phyloP scores from a whole-genome alignment of 2,888 invertebrate species.

The Zaprionus obscuricornis region DNA sequence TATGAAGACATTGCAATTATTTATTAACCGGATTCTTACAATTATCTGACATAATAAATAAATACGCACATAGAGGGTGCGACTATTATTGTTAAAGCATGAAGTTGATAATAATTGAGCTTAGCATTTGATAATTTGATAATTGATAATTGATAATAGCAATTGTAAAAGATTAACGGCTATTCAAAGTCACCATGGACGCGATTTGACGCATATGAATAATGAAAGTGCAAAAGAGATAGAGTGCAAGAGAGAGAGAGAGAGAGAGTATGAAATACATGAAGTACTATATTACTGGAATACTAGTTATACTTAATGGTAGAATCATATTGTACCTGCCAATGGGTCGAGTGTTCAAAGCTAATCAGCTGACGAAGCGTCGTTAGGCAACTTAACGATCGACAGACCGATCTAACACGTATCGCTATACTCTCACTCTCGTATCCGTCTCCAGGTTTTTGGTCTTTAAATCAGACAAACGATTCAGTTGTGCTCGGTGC shows the following conservation, averaged over 20 bases:
- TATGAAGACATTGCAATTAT: no score
- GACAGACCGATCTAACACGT: no score
- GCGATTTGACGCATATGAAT: no score
- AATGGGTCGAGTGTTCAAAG: slow-evolving; percentile 46
- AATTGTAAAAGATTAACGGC: slow-evolving; percentile 42
- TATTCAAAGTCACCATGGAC: slow-evolving; percentile 10
- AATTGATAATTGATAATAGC: slow-evolving; percentile 43
- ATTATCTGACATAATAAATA: slow-evolving; percentile 25
- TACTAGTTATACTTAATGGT: no score
- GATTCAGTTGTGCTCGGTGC: slow-evolving; percentile 38
- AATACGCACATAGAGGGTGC: slow-evolving; percentile 3
- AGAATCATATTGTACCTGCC: no score
- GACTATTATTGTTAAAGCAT: no score
- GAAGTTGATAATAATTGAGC: slow-evolving; percentile 33
- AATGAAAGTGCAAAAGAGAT: no score
- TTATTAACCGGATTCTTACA: no score
- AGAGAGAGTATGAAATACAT: background rate
- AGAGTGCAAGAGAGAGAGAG: background rate
- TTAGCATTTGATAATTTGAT: slow-evolving; percentile 49
- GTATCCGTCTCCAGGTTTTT: slow-evolving; percentile 19
- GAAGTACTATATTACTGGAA: no score
- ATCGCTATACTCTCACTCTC: slow-evolving; percentile 7
- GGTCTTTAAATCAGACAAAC: no score
- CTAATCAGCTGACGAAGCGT: slow-evolving; percentile 40
- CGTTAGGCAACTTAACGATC: no score